Conservation (phyloP, 2,888 invertebrate genomes). For the Trissolcus japonicus region DNA sequence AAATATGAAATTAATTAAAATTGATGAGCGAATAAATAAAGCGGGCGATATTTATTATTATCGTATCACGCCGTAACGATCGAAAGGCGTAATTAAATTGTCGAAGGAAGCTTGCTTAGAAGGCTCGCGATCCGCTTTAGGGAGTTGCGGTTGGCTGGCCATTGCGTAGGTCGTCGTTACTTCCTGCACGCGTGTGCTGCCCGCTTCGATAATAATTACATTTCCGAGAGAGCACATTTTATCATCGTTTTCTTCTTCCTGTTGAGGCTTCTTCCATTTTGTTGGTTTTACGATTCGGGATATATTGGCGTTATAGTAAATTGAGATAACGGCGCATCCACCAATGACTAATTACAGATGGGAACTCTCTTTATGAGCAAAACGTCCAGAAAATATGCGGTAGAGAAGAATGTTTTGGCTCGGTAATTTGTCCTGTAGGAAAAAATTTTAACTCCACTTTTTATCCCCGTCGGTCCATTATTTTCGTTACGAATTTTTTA, state of each 20-base stretch:
- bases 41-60: constrained; percentile 17
- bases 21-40: no score
- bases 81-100: constrained; percentile 58
- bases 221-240: constrained; percentile 51
- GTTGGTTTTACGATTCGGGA: constrained; percentile 24
- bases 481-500: no score
- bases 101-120: constrained; percentile 57
- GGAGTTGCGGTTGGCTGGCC: constrained; percentile 65
- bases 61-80: constrained; percentile 38
- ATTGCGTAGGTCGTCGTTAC: constrained; percentile 58
- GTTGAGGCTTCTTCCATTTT: constrained; percentile 33
- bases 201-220: constrained; percentile 50
- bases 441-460: neutral
- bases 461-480: neutral
- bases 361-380: constrained; percentile 40
- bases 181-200: constrained; percentile 60
- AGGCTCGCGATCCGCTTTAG: constrained; percentile 64
- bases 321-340: constrained; percentile 31
- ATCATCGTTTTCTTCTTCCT: constrained; percentile 34
- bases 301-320: constrained; percentile 25
- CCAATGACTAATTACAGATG: constrained; percentile 37
- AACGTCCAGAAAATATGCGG: constrained; percentile 41
- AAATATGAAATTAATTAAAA: no score
- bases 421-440: neutral
- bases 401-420: constrained; percentile 15